Evolutionary conservation across 1,140 invertebrate genomes (phyloP), one percentile per base, ranked within the genome.

Genomic region (Laupala kohalensis): DNA sequence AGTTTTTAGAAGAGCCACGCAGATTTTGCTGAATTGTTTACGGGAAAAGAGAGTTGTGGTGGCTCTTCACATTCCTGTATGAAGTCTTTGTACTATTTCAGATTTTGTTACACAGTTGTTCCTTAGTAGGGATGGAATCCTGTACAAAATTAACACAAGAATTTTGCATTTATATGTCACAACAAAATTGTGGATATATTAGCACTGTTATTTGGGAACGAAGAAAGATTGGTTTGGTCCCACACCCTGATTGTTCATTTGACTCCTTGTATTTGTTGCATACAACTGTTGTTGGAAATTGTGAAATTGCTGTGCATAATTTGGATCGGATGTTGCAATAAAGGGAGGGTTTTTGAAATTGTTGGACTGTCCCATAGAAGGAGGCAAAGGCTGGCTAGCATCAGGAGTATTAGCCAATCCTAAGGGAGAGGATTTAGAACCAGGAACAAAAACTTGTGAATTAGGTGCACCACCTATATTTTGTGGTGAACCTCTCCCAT

Each of bases 281-380:
- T 96, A 96, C 71, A 96, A 82, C 80, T 95, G 93, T 79, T 96
- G 94, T 78, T 96, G 94, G 84, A 96, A 96, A 81, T 95, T 94
- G 80, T 95, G 93, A 83, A 94, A 96, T 84, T 95, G 93, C 79
- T 94, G 92, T 76, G 93, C 93, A 83, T 96, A 96, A 79, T 93
- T 94, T 15, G 94, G 91, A 84, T 96, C 93, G 66, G 89, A 87
- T 70, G 92, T 93, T 19, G 88, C 91, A 65, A 93, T 89, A 77
- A 93, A 94, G 5, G 90, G 84, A 63, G 90, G 89, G 75, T 88
- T 90, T 78, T 93, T 93, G 80, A 92, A 92, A 74, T 87, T 89
- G 75, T 86, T 87, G 53, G 83, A 81, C 63, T 90, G 88, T 24
- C 89, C 90, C 88, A 92, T 91, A 24, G 89, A 91, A 3, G 91